Evolutionary conservation across 2,797 vertebrate species (phyloP).

Genomic region (Semaprochilodus insignis): DNA sequence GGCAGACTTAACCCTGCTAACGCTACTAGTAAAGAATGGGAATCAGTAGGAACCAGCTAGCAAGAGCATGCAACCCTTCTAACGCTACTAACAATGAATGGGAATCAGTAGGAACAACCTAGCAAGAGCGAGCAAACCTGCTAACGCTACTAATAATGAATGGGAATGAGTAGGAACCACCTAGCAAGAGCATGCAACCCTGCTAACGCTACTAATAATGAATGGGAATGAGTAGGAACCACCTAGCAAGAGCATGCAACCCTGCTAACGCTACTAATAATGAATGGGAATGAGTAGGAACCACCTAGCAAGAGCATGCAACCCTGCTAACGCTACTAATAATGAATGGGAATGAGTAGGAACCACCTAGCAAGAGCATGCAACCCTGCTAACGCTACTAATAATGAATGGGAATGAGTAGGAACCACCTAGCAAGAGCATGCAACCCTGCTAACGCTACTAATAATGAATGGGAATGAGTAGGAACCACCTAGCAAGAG

Average conservation of each 20-base stretch:
- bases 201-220: slow-evolving; percentile 37
- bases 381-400: neutral
- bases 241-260: slow-evolving; percentile 48
- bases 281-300: neutral
- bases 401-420: neutral
- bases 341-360: too few species aligned
- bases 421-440: neutral
- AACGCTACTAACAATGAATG: neutral
- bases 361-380: too few species aligned
- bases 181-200: slow-evolving; percentile 55
- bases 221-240: neutral
- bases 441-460: too few species aligned
- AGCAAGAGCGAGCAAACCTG: too few species aligned
- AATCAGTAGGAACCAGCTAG: neutral
- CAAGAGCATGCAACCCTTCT: neutral
- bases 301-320: neutral
- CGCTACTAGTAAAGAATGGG: slow-evolving; percentile 13
- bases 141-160: too few species aligned
- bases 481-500: too few species aligned
- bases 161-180: too few species aligned
- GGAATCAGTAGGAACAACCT: neutral
- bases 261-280: slow-evolving; percentile 55
- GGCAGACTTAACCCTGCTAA: slow-evolving; percentile 71
- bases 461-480: too few species aligned
- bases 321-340: too few species aligned